Base-by-base conservation (phyloP, 2,797 vertebrate species). In the Limnodromus scolopaceus region DNA sequence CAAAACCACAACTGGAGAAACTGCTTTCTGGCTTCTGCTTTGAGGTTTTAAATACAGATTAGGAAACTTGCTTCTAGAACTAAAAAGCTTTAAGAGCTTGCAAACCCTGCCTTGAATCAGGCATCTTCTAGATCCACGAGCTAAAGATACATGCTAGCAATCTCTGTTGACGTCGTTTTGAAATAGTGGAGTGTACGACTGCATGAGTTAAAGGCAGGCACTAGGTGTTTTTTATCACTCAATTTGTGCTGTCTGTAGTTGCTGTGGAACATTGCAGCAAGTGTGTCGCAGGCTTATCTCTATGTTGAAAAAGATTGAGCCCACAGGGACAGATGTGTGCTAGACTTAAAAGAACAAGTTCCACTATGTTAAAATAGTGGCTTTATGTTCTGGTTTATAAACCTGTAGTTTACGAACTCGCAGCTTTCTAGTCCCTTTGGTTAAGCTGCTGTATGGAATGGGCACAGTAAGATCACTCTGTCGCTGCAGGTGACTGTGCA, bases 1-100 rank as follows among this genome's bases (percentile, higher is more conserved):
- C 58, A 77, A 94, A 87, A 55, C n/a, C 55, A 36, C 60, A 68
- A 13, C 57, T 61, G 38, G 65, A 83, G 58, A 89, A 90, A 49
- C 85, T 64, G 32, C 32, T 69, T 94, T 84, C 36, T 70, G 28
- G 34, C 57, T 60, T 90, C 41, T 84, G 6, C n/a, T 20, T 19
- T 34, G 45, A 34, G 13, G 10, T 58, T 95, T 95, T 83, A 70
- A 66, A 66, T 92, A 83, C 3, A 84, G 38, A 54, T 87, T 75
- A 34, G 55, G 46, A 34, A 79, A 30, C 27, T 87, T 69, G 51
- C 46, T 30, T 76, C 54, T 70, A 38, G 51, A 82, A 48, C 39
- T 91, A 11, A 34, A 66, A 84, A 58, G 45, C 6, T 72, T 65
- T 45, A 66, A 91, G 13, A 77, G n/a, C 19, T 39, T 90, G 14